Conservation (phyloP, 2,888 invertebrate species). For the Anarsia innoxiella region DNA sequence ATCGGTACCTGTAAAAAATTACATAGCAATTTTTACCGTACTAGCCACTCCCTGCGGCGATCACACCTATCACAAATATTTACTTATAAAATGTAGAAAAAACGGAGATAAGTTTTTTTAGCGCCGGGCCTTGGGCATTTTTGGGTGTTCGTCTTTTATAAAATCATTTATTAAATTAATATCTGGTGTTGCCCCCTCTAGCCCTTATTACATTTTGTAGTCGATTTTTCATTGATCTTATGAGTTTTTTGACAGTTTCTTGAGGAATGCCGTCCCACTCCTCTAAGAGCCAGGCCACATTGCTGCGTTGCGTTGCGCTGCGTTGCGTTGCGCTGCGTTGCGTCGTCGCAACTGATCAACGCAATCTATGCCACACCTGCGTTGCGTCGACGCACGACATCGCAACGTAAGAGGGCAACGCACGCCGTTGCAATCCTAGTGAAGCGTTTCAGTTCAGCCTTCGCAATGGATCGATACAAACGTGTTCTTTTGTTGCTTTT, state of each 20-base stretch:
- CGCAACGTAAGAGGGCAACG: slow-evolving; percentile 9
- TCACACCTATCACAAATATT: too few relatives aligned
- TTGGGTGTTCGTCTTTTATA: too few relatives aligned
- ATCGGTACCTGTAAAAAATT: background rate
- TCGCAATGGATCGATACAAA: slow-evolving; percentile 8
- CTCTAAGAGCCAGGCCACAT: slow-evolving; percentile 9
- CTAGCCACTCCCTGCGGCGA: background rate
- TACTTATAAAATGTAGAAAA: too few relatives aligned
- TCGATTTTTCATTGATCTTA: too few relatives aligned
- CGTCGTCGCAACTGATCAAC: slow-evolving; percentile 13
- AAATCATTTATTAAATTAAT: too few relatives aligned
- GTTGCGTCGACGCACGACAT: slow-evolving; percentile 13
- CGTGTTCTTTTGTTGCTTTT: slow-evolving; percentile 13
- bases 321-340: too few relatives aligned
- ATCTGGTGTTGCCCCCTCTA: too few relatives aligned
- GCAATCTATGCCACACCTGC: slow-evolving; percentile 16
- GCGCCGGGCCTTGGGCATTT: too few relatives aligned
- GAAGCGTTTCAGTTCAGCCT: slow-evolving; percentile 8
- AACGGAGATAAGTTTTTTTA: too few relatives aligned
- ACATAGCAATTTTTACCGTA: background rate
- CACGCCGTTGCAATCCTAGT: slow-evolving; percentile 1
- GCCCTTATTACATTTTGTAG: too few relatives aligned
- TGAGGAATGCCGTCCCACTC: too few relatives aligned
- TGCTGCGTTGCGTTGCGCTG: slow-evolving; percentile 8
- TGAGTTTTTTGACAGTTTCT: too few relatives aligned